Evolutionary conservation across 2,888 invertebrate genomes (phyloP).

Genomic region (Pelosia muscerda): DNA sequence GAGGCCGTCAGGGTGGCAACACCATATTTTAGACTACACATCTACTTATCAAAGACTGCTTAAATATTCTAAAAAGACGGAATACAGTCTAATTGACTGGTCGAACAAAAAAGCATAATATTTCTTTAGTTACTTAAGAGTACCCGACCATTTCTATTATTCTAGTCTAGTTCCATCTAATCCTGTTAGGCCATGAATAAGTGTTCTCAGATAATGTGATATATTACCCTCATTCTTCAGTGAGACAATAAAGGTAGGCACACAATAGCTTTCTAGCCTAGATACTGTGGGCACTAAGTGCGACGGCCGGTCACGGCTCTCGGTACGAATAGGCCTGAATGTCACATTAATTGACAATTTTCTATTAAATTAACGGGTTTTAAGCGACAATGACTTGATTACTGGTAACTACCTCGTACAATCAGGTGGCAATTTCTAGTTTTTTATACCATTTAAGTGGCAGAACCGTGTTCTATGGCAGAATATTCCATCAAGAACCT

Average conservation of each 20-base stretch:
- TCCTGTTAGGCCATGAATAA: background rate
- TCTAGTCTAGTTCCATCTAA: background rate
- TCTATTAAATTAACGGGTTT: constrained; percentile 36
- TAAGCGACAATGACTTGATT: background rate
- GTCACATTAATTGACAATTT: constrained; percentile 52
- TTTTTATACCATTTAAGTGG: too few relatives aligned
- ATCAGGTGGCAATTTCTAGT: background rate
- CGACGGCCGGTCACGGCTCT: constrained; percentile 40
- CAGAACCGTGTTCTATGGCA: too few relatives aligned
- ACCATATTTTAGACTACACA: too few relatives aligned
- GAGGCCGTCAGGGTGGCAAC: too few relatives aligned
- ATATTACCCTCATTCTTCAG: constrained; percentile 21
- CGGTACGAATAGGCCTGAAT: constrained; percentile 35
- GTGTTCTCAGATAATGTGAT: constrained; percentile 9
- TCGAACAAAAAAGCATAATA: too few relatives aligned
- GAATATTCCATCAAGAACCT: too few relatives aligned
- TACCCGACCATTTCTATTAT: background rate
- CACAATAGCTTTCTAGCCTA: constrained; percentile 51
- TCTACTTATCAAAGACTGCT: too few relatives aligned
- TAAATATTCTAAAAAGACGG: too few relatives aligned
- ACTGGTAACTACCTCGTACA: background rate
- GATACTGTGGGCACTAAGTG: constrained; percentile 42
- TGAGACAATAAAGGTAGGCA: constrained; percentile 22
- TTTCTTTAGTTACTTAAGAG: background rate
- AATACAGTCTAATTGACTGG: too few relatives aligned